Evolutionary conservation across 2,797 vertebrate species (phyloP), one percentile per base, ranked within the genome.

Genomic region (Momotus momota): DNA sequence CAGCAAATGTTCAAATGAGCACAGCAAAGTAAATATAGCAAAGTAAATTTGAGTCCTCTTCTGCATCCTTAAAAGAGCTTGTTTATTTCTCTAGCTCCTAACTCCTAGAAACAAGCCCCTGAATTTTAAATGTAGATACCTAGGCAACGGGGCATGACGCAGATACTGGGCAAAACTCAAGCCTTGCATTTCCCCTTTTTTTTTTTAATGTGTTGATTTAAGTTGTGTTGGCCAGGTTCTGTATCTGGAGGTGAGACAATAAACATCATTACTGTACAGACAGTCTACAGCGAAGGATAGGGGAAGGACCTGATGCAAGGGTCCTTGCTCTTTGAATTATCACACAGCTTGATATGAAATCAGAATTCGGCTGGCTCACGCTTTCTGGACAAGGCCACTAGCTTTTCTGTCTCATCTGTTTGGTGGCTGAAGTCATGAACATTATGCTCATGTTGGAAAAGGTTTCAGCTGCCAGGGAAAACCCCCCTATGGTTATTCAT

Each of bases 81-180:
- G 58, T 90, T 90, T 88, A 40, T 69, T 70, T 65, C 35, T 54
- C 45, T 27, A 62, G 61, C 60, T 88, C 81, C 27, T 62, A 71
- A 92, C 64, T 83, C 84, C 66, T 83, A 81, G 81, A 90, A 96
- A 60, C 74, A 80, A 93, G 81, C 29, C 61, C 21, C 25, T 79
- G 64, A 48, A 86, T 81, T 79, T 93, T 85, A 88, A 80, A 82
- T 82, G 48, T 14, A 52, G 89, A 86, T 94, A 69, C 91, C 92
- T 90, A 90, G 94, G 95, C 62, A 96, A 97, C 95, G 66, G 58
- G 5, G 40, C 22, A 22, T 81, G 79, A 86, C 0, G 62, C 43
- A 94, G 77, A 83, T 19, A 35, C 22, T 35, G 33, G 0, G 7
- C 38, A 67, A 23, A 93, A 46, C 17, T 31, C 64, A 66, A 79